Evolutionary conservation across 1,140 invertebrate genomes (phyloP).

Genomic region (Drosophila novamexicana): DNA sequence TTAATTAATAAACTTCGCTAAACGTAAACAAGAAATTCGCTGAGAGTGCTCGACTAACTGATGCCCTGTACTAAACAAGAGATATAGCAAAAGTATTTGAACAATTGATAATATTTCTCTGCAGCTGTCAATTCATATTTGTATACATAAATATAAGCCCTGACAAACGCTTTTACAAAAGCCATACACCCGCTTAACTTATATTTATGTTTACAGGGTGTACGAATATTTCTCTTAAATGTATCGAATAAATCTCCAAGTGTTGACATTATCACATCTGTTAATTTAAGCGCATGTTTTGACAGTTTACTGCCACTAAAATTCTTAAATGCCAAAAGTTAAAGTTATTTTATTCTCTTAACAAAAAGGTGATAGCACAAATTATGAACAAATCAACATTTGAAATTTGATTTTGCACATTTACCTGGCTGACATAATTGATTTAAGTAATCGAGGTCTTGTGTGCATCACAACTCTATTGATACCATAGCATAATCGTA

Average conservation of each 20-base stretch:
- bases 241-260: conserved; percentile 35
- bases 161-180: not conserved
- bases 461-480: not conserved
- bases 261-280: conserved; percentile 48
- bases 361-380: conserved; percentile 9
- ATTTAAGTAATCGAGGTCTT: not conserved
- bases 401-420: not conserved
- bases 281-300: conserved; percentile 39
- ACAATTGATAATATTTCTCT: too few species aligned
- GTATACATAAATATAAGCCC: too few species aligned
- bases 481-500: not conserved
- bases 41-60: not conserved
- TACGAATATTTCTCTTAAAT: conserved; percentile 29
- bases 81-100: too few species aligned
- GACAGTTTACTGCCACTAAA: conserved; percentile 33
- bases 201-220: not conserved
- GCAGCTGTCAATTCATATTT: too few species aligned
- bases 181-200: not conserved
- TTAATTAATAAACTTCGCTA: conserved; percentile 69
- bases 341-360: conserved; percentile 3
- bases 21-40: conserved; percentile 10
- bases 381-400: conserved; percentile 10
- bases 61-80: conserved; percentile 8
- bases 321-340: conserved; percentile 31
- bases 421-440: conserved; percentile 1